Evolutionary conservation across 2,113 vertebrate species (phyloP).

Genomic region (Gobius niger): DNA sequence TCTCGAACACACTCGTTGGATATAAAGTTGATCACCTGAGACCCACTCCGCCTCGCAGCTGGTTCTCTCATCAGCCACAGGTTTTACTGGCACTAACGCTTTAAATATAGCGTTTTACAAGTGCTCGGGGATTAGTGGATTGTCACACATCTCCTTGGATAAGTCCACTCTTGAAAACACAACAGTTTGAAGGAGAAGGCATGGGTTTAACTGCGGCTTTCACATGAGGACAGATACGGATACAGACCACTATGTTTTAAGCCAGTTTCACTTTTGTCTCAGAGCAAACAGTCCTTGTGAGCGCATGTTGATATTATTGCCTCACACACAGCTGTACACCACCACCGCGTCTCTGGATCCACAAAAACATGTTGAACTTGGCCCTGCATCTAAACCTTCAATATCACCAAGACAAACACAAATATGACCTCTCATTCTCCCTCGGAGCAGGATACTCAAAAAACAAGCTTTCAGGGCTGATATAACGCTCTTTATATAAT

Average conservation of each 20-base stretch:
- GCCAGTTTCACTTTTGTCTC: background rate
- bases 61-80: slow-evolving; percentile 41
- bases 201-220: background rate
- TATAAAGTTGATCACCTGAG: slow-evolving; percentile 33
- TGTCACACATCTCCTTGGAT: slow-evolving; percentile 3
- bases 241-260: background rate
- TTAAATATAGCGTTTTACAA: slow-evolving; percentile 54
- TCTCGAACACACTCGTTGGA: background rate
- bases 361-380: slow-evolving; percentile 46
- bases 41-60: slow-evolving; percentile 51
- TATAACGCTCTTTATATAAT: slow-evolving; percentile 8
- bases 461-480: slow-evolving; percentile 10
- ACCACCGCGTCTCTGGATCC: slow-evolving; percentile 22
- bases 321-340: slow-evolving; percentile 31
- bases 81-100: slow-evolving; percentile 35
- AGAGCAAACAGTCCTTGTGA: background rate
- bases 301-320: slow-evolving; percentile 21
- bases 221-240: background rate
- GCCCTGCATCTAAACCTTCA: slow-evolving; percentile 17
- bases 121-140: slow-evolving; percentile 9
- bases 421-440: slow-evolving; percentile 37
- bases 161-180: background rate
- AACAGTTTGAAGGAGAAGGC: background rate
- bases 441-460: slow-evolving; percentile 24
- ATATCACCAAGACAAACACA: slow-evolving; percentile 28